Conservation (phyloP, 2,113 vertebrate genomes). For the Saguinus imperator region DNA sequence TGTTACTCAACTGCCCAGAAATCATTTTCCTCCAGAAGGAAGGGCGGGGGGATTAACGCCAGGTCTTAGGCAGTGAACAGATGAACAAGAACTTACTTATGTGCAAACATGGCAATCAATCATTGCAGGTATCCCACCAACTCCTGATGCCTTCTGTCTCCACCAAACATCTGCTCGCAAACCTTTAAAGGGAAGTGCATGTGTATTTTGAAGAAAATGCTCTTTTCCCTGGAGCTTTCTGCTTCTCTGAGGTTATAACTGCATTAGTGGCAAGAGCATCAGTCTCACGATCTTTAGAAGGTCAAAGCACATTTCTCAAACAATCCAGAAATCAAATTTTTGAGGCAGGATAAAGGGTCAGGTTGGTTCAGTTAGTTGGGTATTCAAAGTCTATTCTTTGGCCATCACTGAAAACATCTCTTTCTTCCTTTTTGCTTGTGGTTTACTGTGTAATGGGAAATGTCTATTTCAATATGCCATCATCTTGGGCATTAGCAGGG, state of each 20-base stretch:
- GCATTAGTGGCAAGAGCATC: background rate
- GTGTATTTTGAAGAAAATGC: too few species aligned
- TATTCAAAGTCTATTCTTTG: background rate
- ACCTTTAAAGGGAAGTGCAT: background rate
- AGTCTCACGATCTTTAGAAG: background rate
- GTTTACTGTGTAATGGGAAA: background rate
- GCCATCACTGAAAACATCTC: background rate
- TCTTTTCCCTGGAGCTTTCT: background rate
- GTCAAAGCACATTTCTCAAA: background rate
- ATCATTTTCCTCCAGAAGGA: background rate
- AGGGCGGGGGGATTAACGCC: background rate
- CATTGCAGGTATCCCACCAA: accelerated
- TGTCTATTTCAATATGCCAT: background rate
- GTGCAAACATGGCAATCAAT: background rate
- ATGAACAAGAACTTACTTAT: background rate
- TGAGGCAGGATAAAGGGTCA: background rate
- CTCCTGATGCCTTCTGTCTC: background rate
- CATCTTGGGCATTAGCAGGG: background rate
- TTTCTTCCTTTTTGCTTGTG: background rate
- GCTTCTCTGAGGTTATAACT: background rate
- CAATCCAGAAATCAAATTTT: background rate
- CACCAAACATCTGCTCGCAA: background rate
- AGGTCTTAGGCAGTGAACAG: background rate
- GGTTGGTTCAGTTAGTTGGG: background rate
- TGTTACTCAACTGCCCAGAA: background rate